Evolutionary conservation across 2,797 vertebrate species (phyloP).

Genomic region (Coregonus suidteri): DNA sequence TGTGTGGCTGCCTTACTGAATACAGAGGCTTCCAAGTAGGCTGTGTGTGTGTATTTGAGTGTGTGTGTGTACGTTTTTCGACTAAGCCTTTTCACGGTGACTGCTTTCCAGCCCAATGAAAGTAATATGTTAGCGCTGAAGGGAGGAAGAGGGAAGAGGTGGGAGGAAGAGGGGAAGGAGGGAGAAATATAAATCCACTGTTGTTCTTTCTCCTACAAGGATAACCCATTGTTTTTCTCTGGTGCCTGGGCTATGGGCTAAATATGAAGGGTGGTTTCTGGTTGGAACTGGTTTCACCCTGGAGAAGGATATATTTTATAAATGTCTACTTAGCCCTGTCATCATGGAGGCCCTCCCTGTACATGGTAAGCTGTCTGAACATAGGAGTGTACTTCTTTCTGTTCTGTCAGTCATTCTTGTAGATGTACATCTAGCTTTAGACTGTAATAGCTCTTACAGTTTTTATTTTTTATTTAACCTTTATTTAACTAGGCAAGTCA

Average conservation of each 20-base stretch:
- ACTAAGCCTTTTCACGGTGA: conserved; percentile 45
- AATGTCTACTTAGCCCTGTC: conserved; percentile 29
- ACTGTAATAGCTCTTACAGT: no score
- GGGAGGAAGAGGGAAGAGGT: conserved; percentile 10
- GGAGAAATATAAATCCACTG: conserved; percentile 55
- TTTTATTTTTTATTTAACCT: no score
- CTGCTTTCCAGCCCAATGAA: conserved; percentile 59
- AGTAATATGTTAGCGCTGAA: conserved; percentile 53
- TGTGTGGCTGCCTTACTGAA: conserved; percentile 60
- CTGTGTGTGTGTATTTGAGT: no score
- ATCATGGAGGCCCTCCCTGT: conserved; percentile 28
- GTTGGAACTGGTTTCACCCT: conserved; percentile 47
- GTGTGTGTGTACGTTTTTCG: conserved; percentile 32
- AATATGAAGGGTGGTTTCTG: conserved; percentile 29
- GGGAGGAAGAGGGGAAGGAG: conserved; percentile 19
- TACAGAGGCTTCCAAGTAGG: conserved; percentile 46
- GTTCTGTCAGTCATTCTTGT: no score
- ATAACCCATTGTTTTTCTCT: conserved; percentile 66
- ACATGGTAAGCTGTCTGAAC: conserved; percentile 10
- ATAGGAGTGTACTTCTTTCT: neutral
- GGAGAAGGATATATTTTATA: conserved; percentile 19
- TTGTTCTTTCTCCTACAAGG: conserved; percentile 58
- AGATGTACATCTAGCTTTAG: neutral
- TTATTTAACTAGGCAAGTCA: no score
- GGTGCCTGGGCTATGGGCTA: conserved; percentile 39